Conservation (phyloP, 2,797 vertebrate species). For the Onychomys arenicola region DNA sequence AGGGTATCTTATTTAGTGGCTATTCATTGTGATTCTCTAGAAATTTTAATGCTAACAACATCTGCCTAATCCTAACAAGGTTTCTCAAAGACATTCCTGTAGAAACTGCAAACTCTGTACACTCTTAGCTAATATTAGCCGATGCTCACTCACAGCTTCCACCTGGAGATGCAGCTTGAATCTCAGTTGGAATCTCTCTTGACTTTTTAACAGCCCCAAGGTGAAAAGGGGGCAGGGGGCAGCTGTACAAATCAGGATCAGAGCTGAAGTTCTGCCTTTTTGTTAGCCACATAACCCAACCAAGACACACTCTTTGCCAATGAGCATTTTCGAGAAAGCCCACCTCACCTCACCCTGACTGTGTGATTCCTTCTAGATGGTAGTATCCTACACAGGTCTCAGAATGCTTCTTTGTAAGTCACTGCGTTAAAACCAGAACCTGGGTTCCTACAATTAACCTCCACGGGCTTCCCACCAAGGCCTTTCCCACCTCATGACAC, state of each 20-base stretch:
- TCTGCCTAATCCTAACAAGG: conserved; percentile 26
- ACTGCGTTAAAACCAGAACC: not conserved
- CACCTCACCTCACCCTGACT: not conserved
- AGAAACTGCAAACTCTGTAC: conserved; percentile 30
- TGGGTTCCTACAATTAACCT: not conserved
- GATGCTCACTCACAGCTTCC: conserved; percentile 14
- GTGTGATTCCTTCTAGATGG: not conserved
- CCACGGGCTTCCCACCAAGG: conserved; percentile 1
- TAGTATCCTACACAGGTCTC: not conserved
- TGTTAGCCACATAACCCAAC: not conserved
- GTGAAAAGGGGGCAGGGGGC: conserved; percentile 26
- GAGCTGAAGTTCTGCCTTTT: conserved; percentile 48
- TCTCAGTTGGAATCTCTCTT: conserved; percentile 37
- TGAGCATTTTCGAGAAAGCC: not conserved
- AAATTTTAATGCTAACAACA: not conserved
- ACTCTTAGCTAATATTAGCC: conserved; percentile 28
- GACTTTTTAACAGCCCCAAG: conserved; percentile 17
- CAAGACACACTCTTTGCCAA: not conserved
- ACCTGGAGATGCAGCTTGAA: conserved; percentile 2
- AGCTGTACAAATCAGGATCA: conserved; percentile 35
- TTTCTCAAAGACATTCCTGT: conserved; percentile 58
- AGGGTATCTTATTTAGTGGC: conserved; percentile 25
- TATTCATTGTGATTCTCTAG: conserved; percentile 9
- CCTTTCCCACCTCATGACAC: not conserved
- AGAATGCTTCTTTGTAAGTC: not conserved